Percentiles rank a stretch among this genome's conserved stretches.
phyloP scores from a whole-genome alignment of 1,140 invertebrate genomes.

The Pantala flavescens region DNA sequence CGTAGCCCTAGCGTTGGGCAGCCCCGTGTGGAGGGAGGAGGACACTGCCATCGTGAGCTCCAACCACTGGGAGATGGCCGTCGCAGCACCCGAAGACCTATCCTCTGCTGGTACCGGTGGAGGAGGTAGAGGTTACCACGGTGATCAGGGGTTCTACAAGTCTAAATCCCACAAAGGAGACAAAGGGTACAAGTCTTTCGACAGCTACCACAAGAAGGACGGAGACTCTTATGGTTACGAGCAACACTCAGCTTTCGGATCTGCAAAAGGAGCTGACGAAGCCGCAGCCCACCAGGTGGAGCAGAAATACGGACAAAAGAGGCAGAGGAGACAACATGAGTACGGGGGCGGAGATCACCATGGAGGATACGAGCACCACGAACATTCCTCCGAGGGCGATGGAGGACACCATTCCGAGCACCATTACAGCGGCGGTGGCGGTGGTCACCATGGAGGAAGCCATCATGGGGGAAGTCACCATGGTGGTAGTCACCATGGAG shows the following conservation, averaged over 20 bases:
- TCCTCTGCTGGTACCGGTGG: neutral
- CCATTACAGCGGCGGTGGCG: slow-evolving; percentile 18
- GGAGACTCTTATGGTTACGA: slow-evolving; percentile 59
- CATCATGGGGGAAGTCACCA: neutral
- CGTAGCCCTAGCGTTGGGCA: neutral
- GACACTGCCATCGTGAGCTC: slow-evolving; percentile 12
- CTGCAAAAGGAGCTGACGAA: slow-evolving; percentile 31
- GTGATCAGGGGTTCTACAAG: slow-evolving; percentile 52
- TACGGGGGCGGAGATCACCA: neutral
- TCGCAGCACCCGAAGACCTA: neutral
- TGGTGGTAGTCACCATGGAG: neutral
- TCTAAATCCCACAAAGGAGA: slow-evolving; percentile 50
- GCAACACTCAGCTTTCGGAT: slow-evolving; percentile 49
- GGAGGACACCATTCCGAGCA: slow-evolving; percentile 23
- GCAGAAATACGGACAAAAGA: neutral
- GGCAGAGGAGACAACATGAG: neutral
- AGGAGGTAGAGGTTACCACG: slow-evolving; percentile 38
- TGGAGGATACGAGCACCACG: neutral
- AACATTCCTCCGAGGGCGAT: neutral
- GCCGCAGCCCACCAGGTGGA: neutral
- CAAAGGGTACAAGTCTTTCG: slow-evolving; percentile 56
- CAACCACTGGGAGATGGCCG: neutral
- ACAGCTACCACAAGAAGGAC: slow-evolving; percentile 57
- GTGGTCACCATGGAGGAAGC: neutral
- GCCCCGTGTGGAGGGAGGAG: neutral